These are phyloP conservation scores for Solenodon paradoxus DNA, from an alignment of 2,113 vertebrate genomes.

Conservation along the genomic window DNA sequence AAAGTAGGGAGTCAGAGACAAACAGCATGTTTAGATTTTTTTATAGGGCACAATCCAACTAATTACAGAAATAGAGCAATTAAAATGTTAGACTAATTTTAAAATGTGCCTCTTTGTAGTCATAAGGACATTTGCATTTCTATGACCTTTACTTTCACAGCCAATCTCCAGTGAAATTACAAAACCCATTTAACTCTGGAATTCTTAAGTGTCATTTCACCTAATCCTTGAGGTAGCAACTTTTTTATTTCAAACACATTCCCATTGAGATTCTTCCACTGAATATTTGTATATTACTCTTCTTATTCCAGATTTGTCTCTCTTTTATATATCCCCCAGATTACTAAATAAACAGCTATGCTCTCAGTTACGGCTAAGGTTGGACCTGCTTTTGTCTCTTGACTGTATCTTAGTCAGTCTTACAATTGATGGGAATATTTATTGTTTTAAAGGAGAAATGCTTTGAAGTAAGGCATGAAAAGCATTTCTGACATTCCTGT, in stretches of 20 bases:
- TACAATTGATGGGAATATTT: background rate
- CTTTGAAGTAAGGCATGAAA: slow-evolving; percentile 41
- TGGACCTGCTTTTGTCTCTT: background rate
- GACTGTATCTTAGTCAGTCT: background rate
- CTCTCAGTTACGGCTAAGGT: background rate
- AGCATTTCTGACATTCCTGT: slow-evolving; percentile 33
- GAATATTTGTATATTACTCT: background rate
- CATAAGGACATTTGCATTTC: background rate
- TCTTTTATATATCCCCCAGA: background rate
- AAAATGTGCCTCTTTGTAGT: background rate
- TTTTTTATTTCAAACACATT: background rate
- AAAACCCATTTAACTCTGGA: background rate
- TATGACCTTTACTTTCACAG: background rate
- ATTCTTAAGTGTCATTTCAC: background rate
- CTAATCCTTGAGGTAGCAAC: background rate
- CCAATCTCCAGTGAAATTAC: background rate
- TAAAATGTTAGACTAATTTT: background rate
- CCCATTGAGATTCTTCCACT: background rate
- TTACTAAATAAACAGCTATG: background rate
- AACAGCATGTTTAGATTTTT: background rate
- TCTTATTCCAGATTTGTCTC: background rate
- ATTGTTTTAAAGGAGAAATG: slow-evolving; percentile 11
- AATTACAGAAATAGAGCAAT: background rate
- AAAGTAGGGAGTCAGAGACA: slow-evolving; percentile 25
- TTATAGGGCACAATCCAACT: background rate